Evolutionary conservation across 1,140 invertebrate genomes (phyloP), one percentile per base, ranked within the genome.

Genomic region (Trichoplusia ni): DNA sequence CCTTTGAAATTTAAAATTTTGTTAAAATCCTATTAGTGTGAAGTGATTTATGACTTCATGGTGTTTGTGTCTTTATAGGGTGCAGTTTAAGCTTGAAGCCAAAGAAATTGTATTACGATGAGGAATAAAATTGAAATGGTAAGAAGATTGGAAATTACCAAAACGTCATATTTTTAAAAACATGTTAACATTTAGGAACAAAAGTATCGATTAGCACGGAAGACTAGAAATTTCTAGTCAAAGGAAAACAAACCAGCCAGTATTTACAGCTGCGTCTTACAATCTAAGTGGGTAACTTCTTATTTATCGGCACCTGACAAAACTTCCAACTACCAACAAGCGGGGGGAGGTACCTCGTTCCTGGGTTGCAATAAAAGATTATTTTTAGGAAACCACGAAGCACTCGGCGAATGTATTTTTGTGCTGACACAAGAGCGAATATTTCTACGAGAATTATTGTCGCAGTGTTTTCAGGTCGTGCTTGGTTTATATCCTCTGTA

Each of bases 401-500:
- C 46, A 46, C 54, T 59, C 8, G 19, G 9, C 42, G 47, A 51
- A 71, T 71, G 63, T 68, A 67, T 71, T 73, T 76, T 76, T 73
- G 40, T 40, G 67, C 69, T 67, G 66, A 73, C 38, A 25, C 13
- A 9, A 38, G 25, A 37, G 14, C 51, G 73, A 73, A 71, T 73
- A 71, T 77, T 72, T 71, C 51, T 49, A 23, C 49, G 44, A 69
- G 63, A 76, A 63, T 67, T 67, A 77, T 60, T 63, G 67, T 59
- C 40, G 18, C 21, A 7, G 29, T 47, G 56, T 35, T 33, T 31
- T 56, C 56, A 47, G 40, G 38, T 44, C 38, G 49, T 40, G n/a
- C 38, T 11, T 7, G 25, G 62, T 69, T 70, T 64, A 64, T 69
- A 19, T 14, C 49, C 8, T 16, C 13, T 37, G 18, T 44, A n/a